These are phyloP conservation scores for Orgyia antiqua DNA, from an alignment of 2,888 invertebrate species.

Conservation along the genomic window DNA sequence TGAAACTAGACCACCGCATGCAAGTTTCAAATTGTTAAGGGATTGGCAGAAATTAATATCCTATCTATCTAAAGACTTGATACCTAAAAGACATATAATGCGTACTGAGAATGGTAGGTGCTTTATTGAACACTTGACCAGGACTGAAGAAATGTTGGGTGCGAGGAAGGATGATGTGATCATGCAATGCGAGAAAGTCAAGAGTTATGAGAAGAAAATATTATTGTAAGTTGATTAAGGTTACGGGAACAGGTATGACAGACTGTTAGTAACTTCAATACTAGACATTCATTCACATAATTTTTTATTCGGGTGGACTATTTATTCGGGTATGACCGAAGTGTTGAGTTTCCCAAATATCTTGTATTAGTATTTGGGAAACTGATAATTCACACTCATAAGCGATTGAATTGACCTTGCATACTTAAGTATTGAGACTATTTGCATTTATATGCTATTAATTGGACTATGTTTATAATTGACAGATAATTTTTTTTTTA, in stretches of 20 bases:
- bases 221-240: constrained; percentile 40
- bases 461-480: too few relatives aligned
- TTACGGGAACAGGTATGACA: constrained; percentile 8
- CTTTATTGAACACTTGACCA: constrained; percentile 57
- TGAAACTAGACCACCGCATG: constrained; percentile 48
- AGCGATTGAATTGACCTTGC: too few relatives aligned
- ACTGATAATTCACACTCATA: too few relatives aligned
- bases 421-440: too few relatives aligned
- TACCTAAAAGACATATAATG: constrained; percentile 57
- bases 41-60: constrained; percentile 67
- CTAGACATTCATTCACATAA: too few relatives aligned
- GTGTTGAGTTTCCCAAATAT: too few relatives aligned
- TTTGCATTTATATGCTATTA: too few relatives aligned
- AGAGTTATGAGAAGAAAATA: constrained; percentile 38
- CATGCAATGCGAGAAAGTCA: constrained; percentile 33
- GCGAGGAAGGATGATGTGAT: constrained; percentile 44
- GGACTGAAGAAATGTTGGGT: constrained; percentile 57
- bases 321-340: too few relatives aligned
- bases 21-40: constrained; percentile 45
- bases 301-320: too few relatives aligned
- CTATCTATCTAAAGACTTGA: constrained; percentile 55
- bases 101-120: constrained; percentile 58
- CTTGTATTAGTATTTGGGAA: too few relatives aligned
- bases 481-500: too few relatives aligned
- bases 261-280: constrained; percentile 4